Percentiles rank a stretch among this genome's conserved stretches.
Conservation (phyloP, 2,113 vertebrate genomes). For the Lycaon pictus region DNA sequence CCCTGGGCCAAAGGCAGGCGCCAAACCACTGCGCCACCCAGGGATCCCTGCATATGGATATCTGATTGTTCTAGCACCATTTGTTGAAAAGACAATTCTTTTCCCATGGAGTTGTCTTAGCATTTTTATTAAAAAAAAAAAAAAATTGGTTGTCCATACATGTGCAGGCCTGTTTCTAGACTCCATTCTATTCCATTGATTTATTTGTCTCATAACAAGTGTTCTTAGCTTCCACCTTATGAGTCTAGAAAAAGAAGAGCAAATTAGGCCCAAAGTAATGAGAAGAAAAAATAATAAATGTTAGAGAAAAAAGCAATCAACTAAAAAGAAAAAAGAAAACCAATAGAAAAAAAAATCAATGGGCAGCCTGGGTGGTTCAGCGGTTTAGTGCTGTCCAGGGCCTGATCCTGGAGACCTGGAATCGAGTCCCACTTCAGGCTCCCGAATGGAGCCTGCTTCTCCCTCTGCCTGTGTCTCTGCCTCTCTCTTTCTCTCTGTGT, state of each 20-base stretch:
- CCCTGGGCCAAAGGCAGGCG: no score
- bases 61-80: neutral
- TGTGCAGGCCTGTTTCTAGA: neutral
- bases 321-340: neutral
- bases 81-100: neutral
- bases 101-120: neutral
- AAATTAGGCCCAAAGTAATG: neutral
- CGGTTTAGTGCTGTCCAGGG: no score
- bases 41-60: no score
- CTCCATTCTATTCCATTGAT: neutral
- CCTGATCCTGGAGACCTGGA: no score
- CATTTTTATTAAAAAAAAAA: neutral
- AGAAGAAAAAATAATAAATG: neutral
- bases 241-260: neutral
- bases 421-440: no score
- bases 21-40: no score
- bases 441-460: no score
- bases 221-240: neutral
- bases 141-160: neutral
- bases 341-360: neutral
- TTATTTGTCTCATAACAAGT: neutral
- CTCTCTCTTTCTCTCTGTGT: no score
- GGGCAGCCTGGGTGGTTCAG: no score
- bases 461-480: no score
- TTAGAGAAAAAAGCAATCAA: neutral